Evolutionary conservation across 2,888 invertebrate genomes (phyloP), one percentile per base, ranked within the genome.

Genomic region (Hetaerina titia): DNA sequence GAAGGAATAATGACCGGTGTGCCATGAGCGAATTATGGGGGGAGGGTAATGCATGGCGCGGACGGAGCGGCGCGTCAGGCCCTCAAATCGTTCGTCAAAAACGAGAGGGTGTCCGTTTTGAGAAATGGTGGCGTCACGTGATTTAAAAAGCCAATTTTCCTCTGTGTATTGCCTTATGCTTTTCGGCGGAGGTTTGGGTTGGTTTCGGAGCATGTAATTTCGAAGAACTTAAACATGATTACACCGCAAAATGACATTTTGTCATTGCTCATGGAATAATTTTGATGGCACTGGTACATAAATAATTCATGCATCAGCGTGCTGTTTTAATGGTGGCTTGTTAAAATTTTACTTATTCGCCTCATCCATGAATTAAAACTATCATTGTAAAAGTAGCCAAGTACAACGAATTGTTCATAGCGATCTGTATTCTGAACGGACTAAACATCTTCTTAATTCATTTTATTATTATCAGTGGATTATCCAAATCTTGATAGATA

Each of bases 111-210:
- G 81, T 25, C 81, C 81, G 81, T 31, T 31, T 45, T 81, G 81
- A 81, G 81, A 81, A 31, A 31, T 81, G 81, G 81, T 81, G 81
- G 74, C 25, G 60, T 17, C 60, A 25, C 25, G 81, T 81, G 81
- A 81, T 81, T 81, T 81, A 81, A 81, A 81, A 31, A 81, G 31
- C 25, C 81, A 81, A 81, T 81, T 81, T 81, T 81, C 31, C 81
- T 8, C 31, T 13, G 31, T 31, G 25, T 25, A 4, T 13, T 31
- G 81, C 31, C 45, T 45, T 45, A 45, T 45, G 15, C 81, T 15
- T 11, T 81, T 22, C 69, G 81, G 31, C 22, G 81, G 2, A 31
- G 15, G 25, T n/a, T 5, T 69, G 81, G 74, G 81, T 31, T 13
- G 2, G 81, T 69, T 81, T 31, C 81, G 81, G 13, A n/a, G 81